phyloP scores from a whole-genome alignment of 2,797 vertebrate species.

The Cheirogaleus major region DNA sequence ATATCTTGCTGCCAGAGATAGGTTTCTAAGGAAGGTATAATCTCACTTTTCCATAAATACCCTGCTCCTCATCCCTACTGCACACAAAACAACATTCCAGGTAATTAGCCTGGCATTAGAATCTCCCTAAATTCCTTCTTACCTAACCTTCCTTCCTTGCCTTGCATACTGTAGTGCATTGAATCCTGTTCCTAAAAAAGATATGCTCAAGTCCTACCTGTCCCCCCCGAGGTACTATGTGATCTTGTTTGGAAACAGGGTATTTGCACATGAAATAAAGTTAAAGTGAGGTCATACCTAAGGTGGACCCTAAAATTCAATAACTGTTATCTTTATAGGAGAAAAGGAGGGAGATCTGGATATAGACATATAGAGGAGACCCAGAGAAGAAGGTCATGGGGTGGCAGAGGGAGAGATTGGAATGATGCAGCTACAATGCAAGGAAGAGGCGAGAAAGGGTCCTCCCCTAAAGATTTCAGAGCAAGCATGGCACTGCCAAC shows the following conservation, averaged over 20 bases:
- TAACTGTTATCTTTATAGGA: background rate
- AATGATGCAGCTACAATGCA: background rate
- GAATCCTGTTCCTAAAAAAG: background rate
- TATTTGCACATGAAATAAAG: background rate
- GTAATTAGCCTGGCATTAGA: background rate
- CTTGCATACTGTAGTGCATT: background rate
- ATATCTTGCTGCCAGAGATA: background rate
- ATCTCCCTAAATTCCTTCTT: background rate
- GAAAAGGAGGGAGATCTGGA: background rate
- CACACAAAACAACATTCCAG: background rate
- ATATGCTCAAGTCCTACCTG: background rate
- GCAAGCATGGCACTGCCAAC: background rate
- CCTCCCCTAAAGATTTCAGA: background rate
- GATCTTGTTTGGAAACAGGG: background rate
- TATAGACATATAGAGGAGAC: background rate
- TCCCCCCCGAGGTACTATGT: background rate
- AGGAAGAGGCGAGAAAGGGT: background rate
- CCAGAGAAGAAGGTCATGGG: background rate
- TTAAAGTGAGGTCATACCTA: background rate
- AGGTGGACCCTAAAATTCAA: background rate
- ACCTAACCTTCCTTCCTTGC: background rate
- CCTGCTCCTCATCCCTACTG: background rate
- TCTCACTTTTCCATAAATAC: background rate
- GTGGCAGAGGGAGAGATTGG: background rate
- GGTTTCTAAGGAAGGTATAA: background rate